Conservation (phyloP, 2,113 vertebrate species). For the Phodopus roborovskii region DNA sequence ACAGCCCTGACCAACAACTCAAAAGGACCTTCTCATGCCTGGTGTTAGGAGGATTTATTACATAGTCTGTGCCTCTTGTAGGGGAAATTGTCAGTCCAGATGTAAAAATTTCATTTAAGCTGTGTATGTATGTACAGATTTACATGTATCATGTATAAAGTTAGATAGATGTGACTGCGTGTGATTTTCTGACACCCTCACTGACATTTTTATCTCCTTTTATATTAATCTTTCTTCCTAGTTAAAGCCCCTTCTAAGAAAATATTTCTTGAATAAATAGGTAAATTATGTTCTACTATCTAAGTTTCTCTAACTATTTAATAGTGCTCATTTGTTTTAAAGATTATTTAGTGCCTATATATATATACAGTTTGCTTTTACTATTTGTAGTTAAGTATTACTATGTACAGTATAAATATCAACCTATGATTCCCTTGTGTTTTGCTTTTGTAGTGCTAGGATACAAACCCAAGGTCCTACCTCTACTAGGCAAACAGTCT, state of each 20-base stretch:
- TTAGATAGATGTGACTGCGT: neutral
- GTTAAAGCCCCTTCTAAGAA: neutral
- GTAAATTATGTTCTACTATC: constrained; percentile 47
- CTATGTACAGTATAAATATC: constrained; percentile 34
- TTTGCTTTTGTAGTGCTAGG: neutral
- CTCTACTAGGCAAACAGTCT: neutral
- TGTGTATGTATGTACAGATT: neutral
- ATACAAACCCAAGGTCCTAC: neutral
- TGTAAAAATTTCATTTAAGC: neutral
- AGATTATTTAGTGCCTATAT: neutral
- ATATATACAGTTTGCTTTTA: neutral
- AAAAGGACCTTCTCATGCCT: neutral
- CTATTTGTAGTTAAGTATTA: constrained; percentile 29
- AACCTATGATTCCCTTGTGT: neutral
- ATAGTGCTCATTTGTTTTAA: neutral
- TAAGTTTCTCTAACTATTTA: constrained; percentile 33
- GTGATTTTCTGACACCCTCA: neutral
- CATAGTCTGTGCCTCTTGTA: neutral
- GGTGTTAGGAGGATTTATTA: neutral
- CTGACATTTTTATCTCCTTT: neutral
- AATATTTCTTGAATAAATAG: constrained; percentile 43
- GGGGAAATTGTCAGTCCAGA: neutral
- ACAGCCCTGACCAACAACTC: neutral
- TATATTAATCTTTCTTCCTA: neutral
- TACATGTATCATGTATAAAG: neutral